These are phyloP conservation scores for Tetragonula carbonaria DNA, from an alignment of 2,888 invertebrate genomes.

Conservation along the genomic window DNA sequence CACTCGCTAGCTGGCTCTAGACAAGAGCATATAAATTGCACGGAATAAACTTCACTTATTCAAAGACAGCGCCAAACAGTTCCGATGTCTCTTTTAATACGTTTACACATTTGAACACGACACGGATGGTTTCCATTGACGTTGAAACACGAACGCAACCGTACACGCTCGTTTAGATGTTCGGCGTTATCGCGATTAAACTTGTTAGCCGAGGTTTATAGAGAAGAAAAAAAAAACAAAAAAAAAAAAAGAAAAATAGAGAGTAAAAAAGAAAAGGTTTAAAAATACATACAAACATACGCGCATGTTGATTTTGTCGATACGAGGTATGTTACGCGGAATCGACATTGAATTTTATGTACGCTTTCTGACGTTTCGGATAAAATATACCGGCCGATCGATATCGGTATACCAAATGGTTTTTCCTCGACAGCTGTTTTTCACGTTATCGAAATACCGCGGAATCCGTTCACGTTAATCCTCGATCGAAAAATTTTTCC, in stretches of 20 bases:
- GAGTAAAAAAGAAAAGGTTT: not conserved
- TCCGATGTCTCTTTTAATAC: not conserved
- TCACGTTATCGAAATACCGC: slow-evolving; percentile 55
- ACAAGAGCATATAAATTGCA: not conserved
- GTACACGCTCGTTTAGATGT: slow-evolving; percentile 32
- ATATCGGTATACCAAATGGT: slow-evolving; percentile 43
- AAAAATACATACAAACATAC: not conserved
- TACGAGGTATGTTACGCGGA: slow-evolving; percentile 32
- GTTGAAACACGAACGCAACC: slow-evolving; percentile 16
- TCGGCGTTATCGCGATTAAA: slow-evolving; percentile 48
- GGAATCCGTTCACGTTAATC: slow-evolving; percentile 54
- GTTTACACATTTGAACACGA: not conserved
- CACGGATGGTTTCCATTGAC: not conserved
- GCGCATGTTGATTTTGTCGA: slow-evolving; percentile 41
- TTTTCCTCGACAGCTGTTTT: slow-evolving; percentile 65
- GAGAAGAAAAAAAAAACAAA: not conserved
- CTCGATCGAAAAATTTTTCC: slow-evolving; percentile 44
- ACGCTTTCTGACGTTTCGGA: slow-evolving; percentile 45
- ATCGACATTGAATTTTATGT: slow-evolving; percentile 62
- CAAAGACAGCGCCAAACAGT: not conserved
- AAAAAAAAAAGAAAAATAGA: not conserved
- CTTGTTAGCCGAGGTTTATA: slow-evolving; percentile 22
- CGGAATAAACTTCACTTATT: not conserved
- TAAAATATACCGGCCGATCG: slow-evolving; percentile 40
- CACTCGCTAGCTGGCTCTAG: too few relatives aligned